These are phyloP conservation scores for Neogobius melanostomus DNA, from an alignment of 2,113 vertebrate genomes.

Conservation along the genomic window DNA sequence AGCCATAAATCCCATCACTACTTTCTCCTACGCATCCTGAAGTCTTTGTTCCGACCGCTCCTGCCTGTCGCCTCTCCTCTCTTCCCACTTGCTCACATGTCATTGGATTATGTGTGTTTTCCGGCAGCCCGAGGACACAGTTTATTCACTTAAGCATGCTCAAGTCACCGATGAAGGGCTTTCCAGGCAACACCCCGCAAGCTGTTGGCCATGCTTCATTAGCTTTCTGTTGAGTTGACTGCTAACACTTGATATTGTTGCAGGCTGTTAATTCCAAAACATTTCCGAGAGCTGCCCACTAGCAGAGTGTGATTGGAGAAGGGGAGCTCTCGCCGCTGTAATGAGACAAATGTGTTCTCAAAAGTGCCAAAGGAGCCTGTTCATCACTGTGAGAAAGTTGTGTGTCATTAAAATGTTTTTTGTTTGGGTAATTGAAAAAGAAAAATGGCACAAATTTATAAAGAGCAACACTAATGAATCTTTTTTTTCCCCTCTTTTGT, in stretches of 20 bases:
- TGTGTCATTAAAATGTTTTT: conserved; percentile 11
- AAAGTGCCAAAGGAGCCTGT: conserved; percentile 36
- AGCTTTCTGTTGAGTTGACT: conserved; percentile 68
- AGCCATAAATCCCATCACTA: conserved; percentile 1
- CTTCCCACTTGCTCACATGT: conserved; percentile 45
- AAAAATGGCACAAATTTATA: conserved; percentile 12
- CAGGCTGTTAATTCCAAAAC: conserved; percentile 59
- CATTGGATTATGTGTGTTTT: conserved; percentile 61
- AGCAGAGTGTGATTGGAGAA: conserved; percentile 40
- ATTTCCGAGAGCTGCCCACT: conserved; percentile 53
- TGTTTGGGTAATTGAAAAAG: conserved; percentile 14
- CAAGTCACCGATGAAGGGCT: conserved; percentile 49
- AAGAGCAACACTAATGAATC: conserved; percentile 8
- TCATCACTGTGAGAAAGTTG: conserved; percentile 30
- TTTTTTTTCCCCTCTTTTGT: background rate
- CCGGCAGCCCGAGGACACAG: conserved; percentile 51
- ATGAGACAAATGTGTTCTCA: conserved; percentile 44
- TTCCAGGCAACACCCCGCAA: conserved; percentile 73
- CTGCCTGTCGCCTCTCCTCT: conserved; percentile 15
- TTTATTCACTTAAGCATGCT: conserved; percentile 63
- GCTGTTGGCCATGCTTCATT: conserved; percentile 74
- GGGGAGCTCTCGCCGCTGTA: conserved; percentile 33
- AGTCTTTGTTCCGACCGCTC: conserved; percentile 20
- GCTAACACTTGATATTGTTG: conserved; percentile 71
- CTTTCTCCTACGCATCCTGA: conserved; percentile 21